Evolutionary conservation across 1,140 invertebrate genomes (phyloP).

Genomic region (Arion vulgaris): DNA sequence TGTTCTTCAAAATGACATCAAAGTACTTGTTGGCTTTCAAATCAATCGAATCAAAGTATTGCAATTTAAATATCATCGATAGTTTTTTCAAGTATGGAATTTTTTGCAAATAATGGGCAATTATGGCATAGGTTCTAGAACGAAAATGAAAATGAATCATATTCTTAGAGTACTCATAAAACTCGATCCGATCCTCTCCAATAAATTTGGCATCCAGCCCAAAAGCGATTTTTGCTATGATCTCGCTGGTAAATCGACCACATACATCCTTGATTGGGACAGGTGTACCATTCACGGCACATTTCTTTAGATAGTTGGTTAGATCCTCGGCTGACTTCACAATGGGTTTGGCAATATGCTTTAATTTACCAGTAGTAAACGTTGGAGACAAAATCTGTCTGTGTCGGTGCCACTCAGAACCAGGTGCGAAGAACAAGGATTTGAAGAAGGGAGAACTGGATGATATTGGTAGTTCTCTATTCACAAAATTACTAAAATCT

Average conservation of each 20-base stretch:
- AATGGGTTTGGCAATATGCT: neutral
- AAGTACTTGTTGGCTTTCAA: constrained; percentile 5
- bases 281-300: neutral
- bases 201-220: constrained; percentile 4
- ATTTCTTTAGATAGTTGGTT: neutral
- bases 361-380: constrained; percentile 19
- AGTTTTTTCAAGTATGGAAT: neutral
- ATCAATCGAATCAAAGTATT: neutral
- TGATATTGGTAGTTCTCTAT: neutral
- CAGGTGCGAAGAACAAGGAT: neutral
- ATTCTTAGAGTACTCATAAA: constrained; percentile 13
- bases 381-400: neutral
- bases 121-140: neutral
- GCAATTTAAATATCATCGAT: neutral
- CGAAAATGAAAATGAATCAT: neutral
- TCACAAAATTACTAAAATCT: constrained; percentile 17
- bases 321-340: neutral
- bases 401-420: neutral
- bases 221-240: constrained; percentile 20
- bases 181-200: neutral
- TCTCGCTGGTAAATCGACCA: neutral
- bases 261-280: neutral
- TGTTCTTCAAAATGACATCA: neutral
- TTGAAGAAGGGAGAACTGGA: constrained; percentile 6
- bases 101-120: neutral